Percentiles rank a stretch among this genome's conserved stretches.
Evolutionary conservation across 2,797 vertebrate genomes (phyloP).

Genomic region (Chiloscyllium punctatum): DNA sequence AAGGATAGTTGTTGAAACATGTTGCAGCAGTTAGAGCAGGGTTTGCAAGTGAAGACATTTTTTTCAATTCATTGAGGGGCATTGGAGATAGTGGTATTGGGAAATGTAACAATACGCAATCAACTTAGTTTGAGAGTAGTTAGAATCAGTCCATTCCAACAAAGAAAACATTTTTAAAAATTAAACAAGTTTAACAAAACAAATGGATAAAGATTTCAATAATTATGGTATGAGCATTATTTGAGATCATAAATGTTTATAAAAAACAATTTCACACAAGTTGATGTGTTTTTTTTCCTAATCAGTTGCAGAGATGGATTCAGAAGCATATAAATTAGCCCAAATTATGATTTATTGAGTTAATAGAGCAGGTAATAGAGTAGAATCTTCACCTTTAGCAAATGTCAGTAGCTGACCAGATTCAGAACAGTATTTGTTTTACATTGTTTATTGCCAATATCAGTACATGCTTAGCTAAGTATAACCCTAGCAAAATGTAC

Average conservation of each 20-base stretch:
- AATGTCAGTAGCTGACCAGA: not conserved
- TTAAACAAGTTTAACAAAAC: not conserved
- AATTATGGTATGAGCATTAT: not conserved
- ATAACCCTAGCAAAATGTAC: not conserved
- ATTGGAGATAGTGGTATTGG: not conserved
- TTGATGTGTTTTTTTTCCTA: not conserved
- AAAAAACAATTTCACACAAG: not conserved
- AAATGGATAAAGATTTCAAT: not conserved
- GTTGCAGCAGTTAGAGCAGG: not conserved
- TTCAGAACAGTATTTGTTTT: not conserved
- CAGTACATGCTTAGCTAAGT: not conserved
- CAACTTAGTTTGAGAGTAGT: not conserved
- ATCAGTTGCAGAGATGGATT: not conserved
- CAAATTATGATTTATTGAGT: not conserved
- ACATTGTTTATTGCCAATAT: not conserved
- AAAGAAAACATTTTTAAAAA: not conserved
- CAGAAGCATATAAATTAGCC: too few relatives aligned
- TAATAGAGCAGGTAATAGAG: not conserved
- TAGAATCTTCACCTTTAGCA: not conserved
- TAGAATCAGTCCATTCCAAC: not conserved
- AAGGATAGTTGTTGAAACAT: not conserved
- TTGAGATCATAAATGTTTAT: not conserved
- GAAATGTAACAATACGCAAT: not conserved
- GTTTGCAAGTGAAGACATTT: not conserved
- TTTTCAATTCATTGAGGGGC: not conserved